Conservation (phyloP, 1,140 invertebrate genomes). For the Drosophila punjabiensis region DNA sequence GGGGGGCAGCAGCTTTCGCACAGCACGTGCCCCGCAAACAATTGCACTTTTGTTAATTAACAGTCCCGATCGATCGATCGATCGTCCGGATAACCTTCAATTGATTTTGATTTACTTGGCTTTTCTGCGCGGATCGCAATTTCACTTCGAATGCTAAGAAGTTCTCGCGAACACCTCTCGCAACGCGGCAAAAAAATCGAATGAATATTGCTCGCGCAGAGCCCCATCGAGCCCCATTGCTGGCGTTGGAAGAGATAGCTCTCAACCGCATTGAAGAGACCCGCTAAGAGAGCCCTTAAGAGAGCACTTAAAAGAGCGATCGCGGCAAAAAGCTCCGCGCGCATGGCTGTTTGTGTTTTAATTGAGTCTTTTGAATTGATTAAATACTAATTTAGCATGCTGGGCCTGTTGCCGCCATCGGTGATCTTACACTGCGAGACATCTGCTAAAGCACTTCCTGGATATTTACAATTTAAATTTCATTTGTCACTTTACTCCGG, state of each 20-base stretch:
- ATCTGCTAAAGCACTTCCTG: conserved; percentile 10
- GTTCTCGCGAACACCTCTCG: conserved; percentile 40
- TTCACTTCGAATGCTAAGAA: conserved; percentile 19
- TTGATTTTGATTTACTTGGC: conserved; percentile 64
- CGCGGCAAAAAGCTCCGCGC: conserved; percentile 34
- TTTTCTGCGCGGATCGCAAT: conserved; percentile 19
- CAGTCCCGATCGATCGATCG: conserved; percentile 4
- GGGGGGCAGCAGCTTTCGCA: background rate
- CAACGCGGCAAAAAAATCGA: conserved; percentile 43
- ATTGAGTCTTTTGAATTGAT: conserved; percentile 68
- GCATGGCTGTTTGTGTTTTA: conserved; percentile 34
- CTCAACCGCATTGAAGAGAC: conserved; percentile 17
- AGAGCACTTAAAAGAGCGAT: conserved; percentile 21
- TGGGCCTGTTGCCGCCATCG: conserved; percentile 47
- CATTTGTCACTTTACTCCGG: background rate
- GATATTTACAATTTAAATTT: conserved; percentile 20
- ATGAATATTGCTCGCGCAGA: conserved; percentile 23
- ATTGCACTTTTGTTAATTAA: conserved; percentile 20
- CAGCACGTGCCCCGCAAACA: conserved; percentile 21
- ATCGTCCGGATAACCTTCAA: conserved; percentile 34
- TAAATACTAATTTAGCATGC: conserved; percentile 74
- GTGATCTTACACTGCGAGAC: conserved; percentile 37
- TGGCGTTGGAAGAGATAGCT: conserved; percentile 17
- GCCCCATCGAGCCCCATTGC: background rate
- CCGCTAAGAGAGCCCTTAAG: conserved; percentile 10